A percentile compares a stretch with the other conserved stretches of the same genome.
Conservation (phyloP, 2,113 vertebrate species). For the Hepsetus odoe region DNA sequence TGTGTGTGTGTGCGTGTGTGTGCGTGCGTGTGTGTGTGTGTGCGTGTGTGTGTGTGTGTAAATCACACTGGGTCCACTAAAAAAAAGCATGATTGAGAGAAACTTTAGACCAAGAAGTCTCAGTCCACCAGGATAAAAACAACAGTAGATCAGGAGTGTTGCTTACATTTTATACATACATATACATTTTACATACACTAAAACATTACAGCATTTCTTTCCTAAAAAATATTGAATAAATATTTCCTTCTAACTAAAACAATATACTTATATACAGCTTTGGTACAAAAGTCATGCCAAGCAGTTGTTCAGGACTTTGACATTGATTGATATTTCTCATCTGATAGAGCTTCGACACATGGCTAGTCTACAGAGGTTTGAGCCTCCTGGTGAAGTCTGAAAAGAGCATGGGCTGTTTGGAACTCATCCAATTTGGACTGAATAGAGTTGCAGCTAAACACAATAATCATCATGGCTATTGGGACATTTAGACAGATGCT, state of each 20-base stretch:
- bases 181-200: too few relatives aligned
- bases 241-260: not conserved
- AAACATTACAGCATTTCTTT: not conserved
- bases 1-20: too few relatives aligned
- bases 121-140: not conserved
- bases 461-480: not conserved
- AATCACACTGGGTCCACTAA: too few relatives aligned
- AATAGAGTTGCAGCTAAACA: constrained; percentile 13
- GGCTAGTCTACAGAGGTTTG: constrained; percentile 15
- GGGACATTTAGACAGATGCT: not conserved
- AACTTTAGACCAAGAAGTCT: not conserved
- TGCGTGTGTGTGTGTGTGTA: too few relatives aligned
- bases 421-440: constrained; percentile 5
- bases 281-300: constrained; percentile 1
- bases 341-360: not conserved
- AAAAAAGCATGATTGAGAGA: not conserved
- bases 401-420: not conserved
- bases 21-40: too few relatives aligned
- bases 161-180: too few relatives aligned
- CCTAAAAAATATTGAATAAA: not conserved
- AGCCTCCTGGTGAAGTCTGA: not conserved
- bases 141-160: too few relatives aligned
- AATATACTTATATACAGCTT: not conserved
- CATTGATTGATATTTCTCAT: constrained; percentile 7
- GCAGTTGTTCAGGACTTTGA: constrained; percentile 6